Evolutionary conservation across 2,888 invertebrate species (phyloP).

Genomic region (Lymantria dispar): DNA sequence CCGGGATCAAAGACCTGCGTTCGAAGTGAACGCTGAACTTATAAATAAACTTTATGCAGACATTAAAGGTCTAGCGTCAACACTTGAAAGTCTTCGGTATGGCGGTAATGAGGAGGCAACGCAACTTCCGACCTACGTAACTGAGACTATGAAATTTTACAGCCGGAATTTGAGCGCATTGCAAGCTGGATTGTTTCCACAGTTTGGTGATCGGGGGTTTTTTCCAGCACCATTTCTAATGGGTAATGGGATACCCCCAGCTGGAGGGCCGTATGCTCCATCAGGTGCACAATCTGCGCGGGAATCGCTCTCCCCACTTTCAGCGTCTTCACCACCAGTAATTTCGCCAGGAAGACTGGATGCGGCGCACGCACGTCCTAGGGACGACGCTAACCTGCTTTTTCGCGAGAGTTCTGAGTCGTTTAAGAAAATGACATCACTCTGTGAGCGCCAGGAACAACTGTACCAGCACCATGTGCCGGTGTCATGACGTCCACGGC

Average conservation of each 20-base stretch:
- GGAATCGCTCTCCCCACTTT: constrained; percentile 74
- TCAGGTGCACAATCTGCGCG: constrained; percentile 67
- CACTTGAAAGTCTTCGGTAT: constrained; percentile 85
- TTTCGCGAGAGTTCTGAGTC: constrained; percentile 79
- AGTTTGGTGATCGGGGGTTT: constrained; percentile 67
- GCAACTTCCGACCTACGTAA: constrained; percentile 70
- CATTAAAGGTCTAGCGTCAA: constrained; percentile 83
- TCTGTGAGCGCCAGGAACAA: constrained; percentile 79
- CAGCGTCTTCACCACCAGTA: constrained; percentile 75
- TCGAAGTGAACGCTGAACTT: constrained; percentile 90
- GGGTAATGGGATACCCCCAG: constrained; percentile 62
- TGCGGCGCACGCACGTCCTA: constrained; percentile 67
- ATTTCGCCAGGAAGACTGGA: constrained; percentile 73
- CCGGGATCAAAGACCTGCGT: constrained; percentile 77
- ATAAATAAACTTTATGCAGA: constrained; percentile 92
- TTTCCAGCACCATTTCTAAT: constrained; percentile 72
- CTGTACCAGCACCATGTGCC: constrained; percentile 80
- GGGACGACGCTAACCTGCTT: constrained; percentile 77
- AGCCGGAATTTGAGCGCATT: constrained; percentile 70
- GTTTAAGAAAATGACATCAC: constrained; percentile 78
- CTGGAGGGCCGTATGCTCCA: constrained; percentile 61
- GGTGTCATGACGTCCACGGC: constrained; percentile 76
- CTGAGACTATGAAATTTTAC: constrained; percentile 79
- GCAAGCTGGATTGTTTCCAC: constrained; percentile 71
- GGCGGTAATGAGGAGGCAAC: constrained; percentile 68